Base-by-base conservation (phyloP, 2,797 vertebrate species). In the Numenius phaeopus region DNA sequence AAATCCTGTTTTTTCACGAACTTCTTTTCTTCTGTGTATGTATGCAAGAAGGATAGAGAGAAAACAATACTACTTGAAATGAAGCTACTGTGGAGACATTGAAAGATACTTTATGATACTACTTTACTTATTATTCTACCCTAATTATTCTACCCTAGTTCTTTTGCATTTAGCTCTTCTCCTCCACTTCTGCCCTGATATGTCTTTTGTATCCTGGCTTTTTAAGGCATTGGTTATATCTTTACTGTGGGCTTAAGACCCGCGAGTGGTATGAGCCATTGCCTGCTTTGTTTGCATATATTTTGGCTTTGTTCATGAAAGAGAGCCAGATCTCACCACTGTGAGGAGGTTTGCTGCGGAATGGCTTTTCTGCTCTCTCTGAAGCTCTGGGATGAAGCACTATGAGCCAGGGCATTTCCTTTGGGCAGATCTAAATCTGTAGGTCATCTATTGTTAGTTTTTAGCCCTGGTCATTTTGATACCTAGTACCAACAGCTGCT, bases 211-310 rank as follows among this genome's bases (percentile, higher is more conserved):
- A 58, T 50, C 3, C 8, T 4, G 1, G 1, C 2, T 30, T 69
- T 87, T 86, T 30, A 49, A 71, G 39, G 17, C 29, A 39, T 7
- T 61, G 24, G 3, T 50, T 91, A 3, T 34, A 17, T 21, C 24
- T 69, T 90, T 29, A 42, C 52, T 70, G 34, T 40, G n/a, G 9
- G 4, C 2, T 87, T 79, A 72, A 30, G 26, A 54, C 3, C 7
- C 8, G 22, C 0, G 0, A 72, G 21, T 12, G 5, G 3, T 52
- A 40, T 39, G 22, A 87, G 55, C 16, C 34, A 22, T 27, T 66
- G 5, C 9, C 32, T 52, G 19, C 23, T 62, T 55, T 70, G 7
- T 66, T 83, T 75, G 20, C 4, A 1, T 24, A 1, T 30, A 37
- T 49, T 82, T 95, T 91, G 34, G 3, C 8, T n/a, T 80, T 67